Percentiles rank a stretch among this genome's conserved stretches.
Evolutionary conservation across 2,113 vertebrate genomes (phyloP).

Genomic region (Origma solitaria): DNA sequence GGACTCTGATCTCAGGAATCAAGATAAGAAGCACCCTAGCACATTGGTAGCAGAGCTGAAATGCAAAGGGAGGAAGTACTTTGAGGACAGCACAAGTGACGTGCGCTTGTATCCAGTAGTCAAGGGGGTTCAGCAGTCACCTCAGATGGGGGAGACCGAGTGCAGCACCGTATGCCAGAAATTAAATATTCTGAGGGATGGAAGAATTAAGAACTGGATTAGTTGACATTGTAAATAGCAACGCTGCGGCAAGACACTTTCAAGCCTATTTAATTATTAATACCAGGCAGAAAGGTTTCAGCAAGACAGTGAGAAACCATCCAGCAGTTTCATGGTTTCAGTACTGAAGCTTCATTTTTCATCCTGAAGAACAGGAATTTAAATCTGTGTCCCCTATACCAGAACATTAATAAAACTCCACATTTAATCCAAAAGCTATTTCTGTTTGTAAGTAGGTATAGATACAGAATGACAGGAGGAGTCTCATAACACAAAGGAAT

Average conservation of each 20-base stretch:
- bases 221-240: not conserved
- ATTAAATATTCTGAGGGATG: not conserved
- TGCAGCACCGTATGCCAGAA: not conserved
- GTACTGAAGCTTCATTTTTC: not conserved
- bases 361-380: not conserved
- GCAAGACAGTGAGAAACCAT: not conserved
- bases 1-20: constrained; percentile 1
- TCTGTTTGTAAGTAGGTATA: not conserved
- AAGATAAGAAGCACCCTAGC: not conserved
- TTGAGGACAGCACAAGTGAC: not conserved
- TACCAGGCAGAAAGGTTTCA: not conserved
- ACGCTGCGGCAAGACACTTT: not conserved
- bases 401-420: not conserved
- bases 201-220: not conserved
- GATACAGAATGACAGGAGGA: not conserved
- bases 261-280: not conserved
- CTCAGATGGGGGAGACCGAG: not conserved
- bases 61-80: not conserved
- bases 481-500: not conserved
- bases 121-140: not conserved
- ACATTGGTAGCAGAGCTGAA: not conserved
- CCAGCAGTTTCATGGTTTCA: not conserved
- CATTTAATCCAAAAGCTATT: not conserved
- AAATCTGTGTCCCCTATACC: not conserved
- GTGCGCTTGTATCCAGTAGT: not conserved